Base-by-base conservation (phyloP, 2,797 vertebrate species). In the Pelodytes ibericus region DNA sequence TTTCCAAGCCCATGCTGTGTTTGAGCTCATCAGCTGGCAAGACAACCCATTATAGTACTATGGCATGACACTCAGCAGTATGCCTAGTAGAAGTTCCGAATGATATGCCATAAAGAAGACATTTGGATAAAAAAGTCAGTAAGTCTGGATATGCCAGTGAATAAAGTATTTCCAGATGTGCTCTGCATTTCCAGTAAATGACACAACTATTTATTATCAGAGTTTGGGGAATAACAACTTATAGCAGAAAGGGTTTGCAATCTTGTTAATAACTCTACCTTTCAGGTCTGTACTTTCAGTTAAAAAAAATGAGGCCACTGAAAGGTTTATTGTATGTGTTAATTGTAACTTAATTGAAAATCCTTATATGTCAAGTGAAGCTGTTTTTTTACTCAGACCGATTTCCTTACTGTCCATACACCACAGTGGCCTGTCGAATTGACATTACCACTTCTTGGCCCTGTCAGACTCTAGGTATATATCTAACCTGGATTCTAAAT, bases 171-270 rank as follows among this genome's bases (percentile, higher is more conserved):
- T 73, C 76, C 76, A 78, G 70, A 78, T 78, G 69, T 53, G 44
- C 15, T 31, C 30, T 13, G 44, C 15, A 36, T 78, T 78, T 73
- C 63, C 76, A 72, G 76, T 78, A 78, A 78, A 59, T 78, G 39
- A 72, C 75, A 77, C 27, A 68, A 68, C 62, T 61, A 68, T 78
- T 67, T 78, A 78, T 78, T 73, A 72, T 73, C 63, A 53, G 70
- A 29, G 63, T 73, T 72, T 68, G 18, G 70, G 76, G 76, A 78
- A 71, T 68, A 78, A 26, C 53, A 56, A 27, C 41, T 33, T 56
- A 68, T 44, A 73, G 70, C 70, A 78, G 62, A 74, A 67, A 53
- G 18, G 41, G 39, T 67, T 72, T 67, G n/a, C n/a, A n/a, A n/a
- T n/a, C n/a, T n/a, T n/a, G n/a, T n/a, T n/a, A 31, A 61, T 61